Evolutionary conservation across 2,888 invertebrate genomes (phyloP).

Genomic region (Nasonia oneida): DNA sequence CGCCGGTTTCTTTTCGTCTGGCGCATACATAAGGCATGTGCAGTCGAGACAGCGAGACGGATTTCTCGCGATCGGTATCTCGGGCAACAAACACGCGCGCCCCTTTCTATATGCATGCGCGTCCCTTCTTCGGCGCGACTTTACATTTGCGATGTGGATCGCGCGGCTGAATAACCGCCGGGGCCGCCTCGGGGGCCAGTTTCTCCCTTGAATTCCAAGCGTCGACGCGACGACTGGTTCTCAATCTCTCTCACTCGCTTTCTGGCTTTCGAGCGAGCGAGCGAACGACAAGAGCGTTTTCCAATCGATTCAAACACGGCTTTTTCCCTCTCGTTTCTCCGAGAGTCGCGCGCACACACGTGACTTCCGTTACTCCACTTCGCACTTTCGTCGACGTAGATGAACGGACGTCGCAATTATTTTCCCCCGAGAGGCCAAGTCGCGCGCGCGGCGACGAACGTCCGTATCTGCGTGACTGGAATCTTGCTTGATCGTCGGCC

Average conservation of each 20-base stretch:
- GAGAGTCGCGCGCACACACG: background rate
- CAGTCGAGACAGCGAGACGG: constrained; percentile 5
- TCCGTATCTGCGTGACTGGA: no score
- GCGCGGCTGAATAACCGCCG: constrained; percentile 41
- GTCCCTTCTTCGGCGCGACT: constrained; percentile 44
- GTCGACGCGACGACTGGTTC: constrained; percentile 43
- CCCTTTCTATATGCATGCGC: constrained; percentile 7
- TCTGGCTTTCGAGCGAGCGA: background rate
- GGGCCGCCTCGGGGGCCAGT: constrained; percentile 31
- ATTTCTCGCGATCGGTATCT: constrained; percentile 44
- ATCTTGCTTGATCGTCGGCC: no score
- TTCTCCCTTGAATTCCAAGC: constrained; percentile 61
- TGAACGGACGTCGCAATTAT: background rate
- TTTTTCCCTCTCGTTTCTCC: constrained; percentile 1
- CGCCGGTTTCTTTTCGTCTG: background rate
- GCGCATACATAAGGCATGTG: no score
- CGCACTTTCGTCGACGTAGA: background rate
- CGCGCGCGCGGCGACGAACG: background rate
- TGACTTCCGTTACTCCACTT: background rate
- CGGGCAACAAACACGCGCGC: background rate
- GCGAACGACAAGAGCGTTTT: background rate
- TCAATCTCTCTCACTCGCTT: constrained; percentile 48
- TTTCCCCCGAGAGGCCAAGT: background rate
- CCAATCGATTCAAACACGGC: constrained; percentile 24
- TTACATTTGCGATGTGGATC: constrained; percentile 36